These are phyloP conservation scores for Odobenus rosmarus DNA, from an alignment of 2,113 vertebrate species.

Conservation along the genomic window DNA sequence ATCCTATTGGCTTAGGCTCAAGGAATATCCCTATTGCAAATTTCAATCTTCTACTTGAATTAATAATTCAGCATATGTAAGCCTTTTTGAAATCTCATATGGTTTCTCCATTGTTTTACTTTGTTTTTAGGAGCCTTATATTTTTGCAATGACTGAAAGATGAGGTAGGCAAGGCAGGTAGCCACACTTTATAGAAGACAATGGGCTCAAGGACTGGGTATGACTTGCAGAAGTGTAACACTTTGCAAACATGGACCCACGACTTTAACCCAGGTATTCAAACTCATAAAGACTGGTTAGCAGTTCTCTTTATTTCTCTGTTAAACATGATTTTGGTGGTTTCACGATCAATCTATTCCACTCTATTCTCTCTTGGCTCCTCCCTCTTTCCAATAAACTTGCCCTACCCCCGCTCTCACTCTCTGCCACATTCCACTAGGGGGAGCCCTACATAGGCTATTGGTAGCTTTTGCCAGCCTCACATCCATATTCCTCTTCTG, in stretches of 20 bases:
- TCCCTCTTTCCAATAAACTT: neutral
- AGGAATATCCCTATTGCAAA: neutral
- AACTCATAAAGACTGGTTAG: neutral
- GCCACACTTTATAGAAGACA: neutral
- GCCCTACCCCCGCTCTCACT: neutral
- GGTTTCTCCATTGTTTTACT: neutral
- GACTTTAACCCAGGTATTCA: neutral
- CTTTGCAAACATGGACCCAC: neutral
- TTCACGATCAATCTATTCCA: neutral
- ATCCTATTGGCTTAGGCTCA: neutral
- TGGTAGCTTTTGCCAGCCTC: neutral
- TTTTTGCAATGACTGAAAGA: neutral
- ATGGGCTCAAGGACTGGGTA: neutral
- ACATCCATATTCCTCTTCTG: neutral
- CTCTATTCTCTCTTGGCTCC: neutral
- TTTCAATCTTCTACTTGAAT: neutral
- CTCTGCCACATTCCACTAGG: neutral
- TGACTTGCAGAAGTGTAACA: neutral
- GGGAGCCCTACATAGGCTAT: slow-evolving; percentile 30
- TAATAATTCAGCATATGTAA: neutral
- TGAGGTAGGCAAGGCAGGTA: neutral
- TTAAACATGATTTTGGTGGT: neutral
- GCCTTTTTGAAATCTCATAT: neutral
- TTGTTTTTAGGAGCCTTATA: neutral
- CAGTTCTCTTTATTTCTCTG: neutral